A percentile compares a stretch with the other conserved stretches of the same genome.
Conservation (phyloP, 2,797 vertebrate genomes). For the Esox lucius region DNA sequence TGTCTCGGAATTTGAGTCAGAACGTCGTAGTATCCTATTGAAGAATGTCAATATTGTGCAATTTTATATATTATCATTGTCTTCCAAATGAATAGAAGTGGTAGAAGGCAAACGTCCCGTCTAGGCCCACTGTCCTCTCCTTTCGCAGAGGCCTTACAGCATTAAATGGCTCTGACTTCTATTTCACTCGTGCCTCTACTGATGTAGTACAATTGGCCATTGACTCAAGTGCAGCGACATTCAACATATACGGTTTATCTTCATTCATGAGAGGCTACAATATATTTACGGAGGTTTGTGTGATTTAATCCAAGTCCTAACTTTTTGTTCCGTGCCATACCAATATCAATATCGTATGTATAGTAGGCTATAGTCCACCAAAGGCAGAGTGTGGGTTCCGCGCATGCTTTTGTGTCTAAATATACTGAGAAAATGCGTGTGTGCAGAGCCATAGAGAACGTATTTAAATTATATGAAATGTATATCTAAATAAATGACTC, state of each 20-base stretch:
- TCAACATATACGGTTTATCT: not conserved
- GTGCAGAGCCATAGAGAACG: not conserved
- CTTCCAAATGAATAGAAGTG: not conserved
- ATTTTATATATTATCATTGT: not conserved
- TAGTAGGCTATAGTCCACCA: not conserved
- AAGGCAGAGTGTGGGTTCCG: not conserved
- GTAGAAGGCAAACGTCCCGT: not conserved
- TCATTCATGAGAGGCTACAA: not conserved
- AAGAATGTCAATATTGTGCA: not conserved
- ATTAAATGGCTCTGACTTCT: not conserved
- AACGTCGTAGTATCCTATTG: not conserved
- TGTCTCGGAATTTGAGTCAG: not conserved
- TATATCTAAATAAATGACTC: not conserved
- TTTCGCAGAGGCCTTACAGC: not conserved
- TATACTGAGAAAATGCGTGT: not conserved
- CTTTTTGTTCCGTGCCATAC: not conserved
- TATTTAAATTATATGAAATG: not conserved
- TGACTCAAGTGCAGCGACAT: not conserved
- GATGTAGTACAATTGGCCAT: not conserved
- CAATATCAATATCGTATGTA: not conserved
- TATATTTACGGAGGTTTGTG: not conserved
- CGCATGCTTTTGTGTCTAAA: not conserved
- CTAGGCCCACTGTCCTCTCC: not conserved
- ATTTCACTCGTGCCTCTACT: constrained; percentile 1
- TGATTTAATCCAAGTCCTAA: not conserved